Evolutionary conservation across 2,797 vertebrate genomes (phyloP), one percentile per base, ranked within the genome.

Genomic region (Acrocephalus scirpaceus): DNA sequence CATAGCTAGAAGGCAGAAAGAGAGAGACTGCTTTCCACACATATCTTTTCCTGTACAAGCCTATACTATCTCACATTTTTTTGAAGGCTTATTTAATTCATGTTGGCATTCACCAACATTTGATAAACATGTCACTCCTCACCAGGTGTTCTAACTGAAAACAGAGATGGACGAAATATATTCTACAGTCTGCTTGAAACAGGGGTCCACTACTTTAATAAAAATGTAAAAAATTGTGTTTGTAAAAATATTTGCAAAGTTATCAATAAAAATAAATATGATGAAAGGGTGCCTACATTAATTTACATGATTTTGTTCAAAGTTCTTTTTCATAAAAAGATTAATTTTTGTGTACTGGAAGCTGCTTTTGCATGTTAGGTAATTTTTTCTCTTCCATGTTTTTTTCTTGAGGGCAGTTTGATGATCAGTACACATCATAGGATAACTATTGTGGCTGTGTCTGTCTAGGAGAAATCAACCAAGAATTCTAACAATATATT

Each of bases 91-190:
- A 92, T 97, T 98, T 98, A 97, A 98, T 98, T 95, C 91, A 94
- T 95, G 95, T 93, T 98, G 95, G 97, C 97, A 97, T 97, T 93
- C 96, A 93, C 93, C 97, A 97, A 97, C 90, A 71, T 97, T 97
- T 97, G 96, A 97, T 97, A 98, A 98, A 98, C 97, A 97, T 96
- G 96, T 98, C 87, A 97, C 77, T 97, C 90, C 91, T 96, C 83
- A 94, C 88, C 92, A 97, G 96, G 96, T 98, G 95, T 95, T 98
- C 92, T 96, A 96, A 96, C 81, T 92, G 80, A 95, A 96, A 95
- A 77, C 93, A 88, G 87, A 93, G 92, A 93, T 86, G 83, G 78
- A 73, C 9, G 1, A 94, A 93, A 88, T 84, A n/a, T 48, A 94
- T 75, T 86, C 73, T 80, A 45, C 50, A 90, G 93, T 84, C 90